Evolutionary conservation across 2,888 invertebrate genomes (phyloP), one percentile per base, ranked within the genome.

Genomic region (Ormyrus rosae): DNA sequence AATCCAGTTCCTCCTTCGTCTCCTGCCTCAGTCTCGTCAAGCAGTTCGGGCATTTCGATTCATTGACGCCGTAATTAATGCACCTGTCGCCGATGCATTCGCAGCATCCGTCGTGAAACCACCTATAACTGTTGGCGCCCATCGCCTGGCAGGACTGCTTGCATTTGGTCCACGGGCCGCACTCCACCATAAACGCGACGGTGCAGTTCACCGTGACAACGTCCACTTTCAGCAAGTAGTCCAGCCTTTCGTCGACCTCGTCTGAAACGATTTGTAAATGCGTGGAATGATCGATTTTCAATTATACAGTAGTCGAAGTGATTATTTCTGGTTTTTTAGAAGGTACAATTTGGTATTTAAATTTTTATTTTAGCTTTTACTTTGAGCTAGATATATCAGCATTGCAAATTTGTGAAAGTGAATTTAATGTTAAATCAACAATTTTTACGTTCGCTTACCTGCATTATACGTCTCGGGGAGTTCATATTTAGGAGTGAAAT

Each of bases 21-120:
- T 71, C 58, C 10, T 56, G 69, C 45, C 76, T 76, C 19, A 71
- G 78, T 48, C 76, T 81, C n/a, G 60, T 50, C 5, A 84, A 83
- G 70, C 85, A 85, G 70, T 82, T 78, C 7, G 61, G 48, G 65
- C 85, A 92, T 91, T 91, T 90, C 86, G 92, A 92, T 88, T 96
- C 95, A 85, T 96, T 95, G 80, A 96, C 94, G 3, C 97, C 97
- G 90, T 96, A 97, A 89, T 96, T 96, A 83, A 96, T 92, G 88
- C 97, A 97, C 70, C 94, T 95, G 82, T 94, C 94, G 2, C 97
- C 97, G 65, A 97, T 94, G 88, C 97, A 97, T 91, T 97, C 96
- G 88, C 97, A 97, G 89, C 97, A 97, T 0, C 97, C 97, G 88
- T 97, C 96, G 89, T 97, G 96, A 91, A 97, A 97, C 97, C 97